Percentiles rank a stretch among this genome's conserved stretches.
Evolutionary conservation across 2,113 vertebrate species (phyloP).

Genomic region (Hemiprocne comata): DNA sequence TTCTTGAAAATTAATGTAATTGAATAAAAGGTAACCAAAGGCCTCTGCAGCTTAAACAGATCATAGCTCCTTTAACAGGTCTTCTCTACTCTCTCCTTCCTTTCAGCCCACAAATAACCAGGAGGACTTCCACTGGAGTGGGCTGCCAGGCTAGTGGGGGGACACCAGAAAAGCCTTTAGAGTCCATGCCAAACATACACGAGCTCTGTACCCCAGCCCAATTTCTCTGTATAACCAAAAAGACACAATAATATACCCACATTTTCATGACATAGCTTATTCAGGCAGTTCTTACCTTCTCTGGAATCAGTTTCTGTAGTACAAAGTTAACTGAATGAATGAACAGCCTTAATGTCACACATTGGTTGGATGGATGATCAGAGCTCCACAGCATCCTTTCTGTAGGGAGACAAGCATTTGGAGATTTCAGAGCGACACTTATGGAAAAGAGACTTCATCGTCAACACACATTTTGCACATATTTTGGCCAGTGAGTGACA

Average conservation of each 20-base stretch:
- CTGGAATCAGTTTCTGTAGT: not conserved
- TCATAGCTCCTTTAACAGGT: not conserved
- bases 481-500: not conserved
- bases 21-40: not conserved
- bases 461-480: rapidly evolving
- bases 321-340: not conserved
- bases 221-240: no score
- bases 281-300: not conserved
- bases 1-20: not conserved
- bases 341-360: rapidly evolving
- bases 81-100: not conserved
- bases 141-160: not conserved
- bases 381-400: not conserved
- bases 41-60: not conserved
- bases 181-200: no score
- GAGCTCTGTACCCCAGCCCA: no score
- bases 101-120: not conserved
- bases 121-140: not conserved
- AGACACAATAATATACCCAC: no score
- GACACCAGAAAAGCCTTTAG: not conserved
- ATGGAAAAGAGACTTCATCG: not conserved
- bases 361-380: not conserved
- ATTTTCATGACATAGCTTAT: not conserved
- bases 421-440: not conserved
- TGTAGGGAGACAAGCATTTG: not conserved